These are phyloP conservation scores for Danio kyathit DNA, from an alignment of 2,797 vertebrate species.

Conservation along the genomic window DNA sequence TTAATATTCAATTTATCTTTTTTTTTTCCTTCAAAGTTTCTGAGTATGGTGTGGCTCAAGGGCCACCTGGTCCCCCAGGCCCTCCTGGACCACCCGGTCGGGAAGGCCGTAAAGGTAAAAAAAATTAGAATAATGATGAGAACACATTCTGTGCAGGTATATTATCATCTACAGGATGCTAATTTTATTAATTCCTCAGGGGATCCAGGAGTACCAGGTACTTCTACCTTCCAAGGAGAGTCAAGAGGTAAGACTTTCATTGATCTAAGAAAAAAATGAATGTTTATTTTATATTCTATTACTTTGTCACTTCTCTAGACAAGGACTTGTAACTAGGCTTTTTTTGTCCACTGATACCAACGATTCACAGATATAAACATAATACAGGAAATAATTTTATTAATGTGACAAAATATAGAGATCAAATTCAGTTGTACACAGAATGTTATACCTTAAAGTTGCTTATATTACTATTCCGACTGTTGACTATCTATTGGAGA, in stretches of 20 bases:
- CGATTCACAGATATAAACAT: background rate
- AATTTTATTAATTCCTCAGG: constrained; percentile 69
- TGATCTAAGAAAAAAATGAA: background rate
- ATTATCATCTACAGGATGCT: background rate
- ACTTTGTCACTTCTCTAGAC: background rate
- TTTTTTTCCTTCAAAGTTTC: constrained; percentile 59
- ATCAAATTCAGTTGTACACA: background rate
- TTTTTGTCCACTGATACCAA: background rate
- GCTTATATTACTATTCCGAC: too few relatives aligned
- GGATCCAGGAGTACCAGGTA: constrained; percentile 84
- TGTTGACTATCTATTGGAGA: constrained; percentile 65
- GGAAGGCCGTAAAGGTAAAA: constrained; percentile 85
- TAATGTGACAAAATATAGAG: background rate
- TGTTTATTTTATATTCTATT: background rate
- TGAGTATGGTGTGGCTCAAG: constrained; percentile 60
- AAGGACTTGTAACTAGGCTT: background rate
- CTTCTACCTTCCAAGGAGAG: constrained; percentile 82
- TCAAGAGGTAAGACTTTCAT: constrained; percentile 76
- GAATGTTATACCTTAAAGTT: background rate
- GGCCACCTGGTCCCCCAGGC: constrained; percentile 75
- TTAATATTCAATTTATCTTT: background rate
- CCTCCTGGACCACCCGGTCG: constrained; percentile 77
- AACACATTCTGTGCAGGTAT: background rate
- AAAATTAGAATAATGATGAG: constrained; percentile 43
- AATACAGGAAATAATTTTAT: background rate